phyloP scores from a whole-genome alignment of 2,113 vertebrate species.

The Tragelaphus scriptus region DNA sequence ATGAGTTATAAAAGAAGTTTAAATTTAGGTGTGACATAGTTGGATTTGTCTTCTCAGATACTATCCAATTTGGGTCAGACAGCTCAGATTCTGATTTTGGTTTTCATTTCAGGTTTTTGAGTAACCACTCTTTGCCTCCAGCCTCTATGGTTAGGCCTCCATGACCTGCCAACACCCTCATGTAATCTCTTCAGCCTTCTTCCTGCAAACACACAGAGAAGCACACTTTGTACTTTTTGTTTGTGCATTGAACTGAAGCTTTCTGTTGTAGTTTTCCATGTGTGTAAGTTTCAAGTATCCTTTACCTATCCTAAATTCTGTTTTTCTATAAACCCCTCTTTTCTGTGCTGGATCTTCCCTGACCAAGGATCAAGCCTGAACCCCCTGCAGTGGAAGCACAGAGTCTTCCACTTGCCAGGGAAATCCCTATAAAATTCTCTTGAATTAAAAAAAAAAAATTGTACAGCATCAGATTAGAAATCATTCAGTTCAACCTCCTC shows the following conservation, averaged over 20 bases:
- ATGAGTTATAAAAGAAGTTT: neutral
- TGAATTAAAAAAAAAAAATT: neutral
- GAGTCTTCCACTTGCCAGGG: neutral
- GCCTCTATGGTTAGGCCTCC: neutral
- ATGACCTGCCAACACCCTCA: neutral
- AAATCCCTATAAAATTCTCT: neutral
- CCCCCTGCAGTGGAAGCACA: neutral
- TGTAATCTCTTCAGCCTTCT: neutral
- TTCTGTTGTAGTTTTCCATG: neutral
- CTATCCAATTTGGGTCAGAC: neutral
- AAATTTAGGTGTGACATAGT: neutral
- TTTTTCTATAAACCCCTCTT: neutral
- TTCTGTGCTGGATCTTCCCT: neutral
- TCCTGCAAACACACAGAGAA: neutral
- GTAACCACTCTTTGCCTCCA: neutral
- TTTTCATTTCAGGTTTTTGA: conserved; percentile 31
- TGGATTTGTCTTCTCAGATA: neutral
- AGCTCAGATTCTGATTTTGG: conserved; percentile 43
- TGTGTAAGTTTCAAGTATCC: neutral
- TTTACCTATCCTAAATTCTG: neutral
- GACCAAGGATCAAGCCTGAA: neutral
- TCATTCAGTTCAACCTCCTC: neutral
- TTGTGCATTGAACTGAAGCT: neutral
- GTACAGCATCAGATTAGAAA: neutral
- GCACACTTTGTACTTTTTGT: neutral